phyloP scores from a whole-genome alignment of 2,888 invertebrate species.

The Blastobasis adustella region DNA sequence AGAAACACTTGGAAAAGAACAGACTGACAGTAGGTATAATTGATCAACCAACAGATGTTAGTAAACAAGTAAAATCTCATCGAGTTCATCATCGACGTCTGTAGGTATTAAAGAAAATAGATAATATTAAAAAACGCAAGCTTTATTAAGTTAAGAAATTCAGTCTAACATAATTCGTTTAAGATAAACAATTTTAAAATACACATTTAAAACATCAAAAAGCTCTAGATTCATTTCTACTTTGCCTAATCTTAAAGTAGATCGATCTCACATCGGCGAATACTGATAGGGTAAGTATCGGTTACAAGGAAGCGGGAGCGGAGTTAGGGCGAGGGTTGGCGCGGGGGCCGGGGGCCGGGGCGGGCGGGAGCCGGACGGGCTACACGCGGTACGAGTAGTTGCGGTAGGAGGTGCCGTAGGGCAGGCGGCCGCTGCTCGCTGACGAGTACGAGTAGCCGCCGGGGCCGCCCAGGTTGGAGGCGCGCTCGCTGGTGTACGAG shows the following conservation, averaged over 20 bases:
- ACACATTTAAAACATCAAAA: slow-evolving; percentile 47
- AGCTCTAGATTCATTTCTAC: slow-evolving; percentile 53
- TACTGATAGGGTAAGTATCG: slow-evolving; percentile 55
- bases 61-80: slow-evolving; percentile 26
- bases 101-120: slow-evolving; percentile 44
- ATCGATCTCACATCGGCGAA: slow-evolving; percentile 66
- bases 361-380: slow-evolving; percentile 32
- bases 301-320: slow-evolving; percentile 3
- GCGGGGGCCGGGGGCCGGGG: slow-evolving; percentile 36
- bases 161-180: slow-evolving; percentile 57
- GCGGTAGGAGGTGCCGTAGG: slow-evolving; percentile 87
- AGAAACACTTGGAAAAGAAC: not conserved
- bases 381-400: slow-evolving; percentile 92
- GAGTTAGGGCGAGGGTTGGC: slow-evolving; percentile 21
- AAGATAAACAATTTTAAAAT: slow-evolving; percentile 43
- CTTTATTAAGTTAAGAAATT: slow-evolving; percentile 63
- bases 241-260: slow-evolving; percentile 54
- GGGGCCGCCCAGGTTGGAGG: slow-evolving; percentile 83
- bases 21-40: slow-evolving; percentile 5
- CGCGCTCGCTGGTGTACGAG: slow-evolving; percentile 84
- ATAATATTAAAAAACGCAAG: slow-evolving; percentile 62
- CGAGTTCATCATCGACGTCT: slow-evolving; percentile 57
- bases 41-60: slow-evolving; percentile 28
- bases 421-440: slow-evolving; percentile 85
- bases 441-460: slow-evolving; percentile 91